phyloP scores from a whole-genome alignment of 1,140 invertebrate genomes.

The Elymnias hypermnestra region DNA sequence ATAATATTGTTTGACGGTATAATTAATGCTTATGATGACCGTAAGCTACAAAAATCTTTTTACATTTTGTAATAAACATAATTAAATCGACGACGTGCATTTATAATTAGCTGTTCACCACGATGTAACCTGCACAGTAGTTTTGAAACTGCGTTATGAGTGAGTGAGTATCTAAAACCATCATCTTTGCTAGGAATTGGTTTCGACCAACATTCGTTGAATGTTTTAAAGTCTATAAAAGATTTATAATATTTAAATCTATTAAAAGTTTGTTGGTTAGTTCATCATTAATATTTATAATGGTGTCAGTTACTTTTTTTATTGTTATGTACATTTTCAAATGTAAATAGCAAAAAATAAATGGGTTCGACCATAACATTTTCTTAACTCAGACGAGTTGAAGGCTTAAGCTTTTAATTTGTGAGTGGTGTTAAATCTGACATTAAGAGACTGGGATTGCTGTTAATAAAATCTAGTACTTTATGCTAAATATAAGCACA shows the following conservation, averaged over 20 bases:
- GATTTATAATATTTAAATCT: too few relatives aligned
- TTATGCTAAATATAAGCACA: too few relatives aligned
- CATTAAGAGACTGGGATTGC: conserved; percentile 3
- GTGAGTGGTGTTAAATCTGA: conserved; percentile 11
- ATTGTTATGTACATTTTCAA: conserved; percentile 4
- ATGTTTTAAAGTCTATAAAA: too few relatives aligned
- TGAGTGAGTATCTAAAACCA: too few relatives aligned
- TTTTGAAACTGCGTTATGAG: too few relatives aligned
- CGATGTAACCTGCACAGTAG: too few relatives aligned
- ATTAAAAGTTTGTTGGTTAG: too few relatives aligned
- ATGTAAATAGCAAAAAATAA: conserved; percentile 2
- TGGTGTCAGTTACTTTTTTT: not conserved
- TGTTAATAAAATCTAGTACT: not conserved
- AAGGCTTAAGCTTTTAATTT: conserved; percentile 9
- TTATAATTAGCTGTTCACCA: too few relatives aligned
- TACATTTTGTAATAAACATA: conserved; percentile 3
- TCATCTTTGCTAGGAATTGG: too few relatives aligned
- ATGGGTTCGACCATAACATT: conserved; percentile 1
- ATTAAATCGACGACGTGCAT: not conserved
- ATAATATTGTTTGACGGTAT: conserved; percentile 16
- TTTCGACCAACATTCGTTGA: too few relatives aligned
- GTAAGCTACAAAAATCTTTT: conserved; percentile 8
- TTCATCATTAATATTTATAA: not conserved
- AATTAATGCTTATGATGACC: conserved; percentile 18
- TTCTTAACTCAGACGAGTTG: conserved; percentile 7